Evolutionary conservation across 2,888 invertebrate genomes (phyloP), one percentile per base, ranked within the genome.

Genomic region (Agrochola circellaris): DNA sequence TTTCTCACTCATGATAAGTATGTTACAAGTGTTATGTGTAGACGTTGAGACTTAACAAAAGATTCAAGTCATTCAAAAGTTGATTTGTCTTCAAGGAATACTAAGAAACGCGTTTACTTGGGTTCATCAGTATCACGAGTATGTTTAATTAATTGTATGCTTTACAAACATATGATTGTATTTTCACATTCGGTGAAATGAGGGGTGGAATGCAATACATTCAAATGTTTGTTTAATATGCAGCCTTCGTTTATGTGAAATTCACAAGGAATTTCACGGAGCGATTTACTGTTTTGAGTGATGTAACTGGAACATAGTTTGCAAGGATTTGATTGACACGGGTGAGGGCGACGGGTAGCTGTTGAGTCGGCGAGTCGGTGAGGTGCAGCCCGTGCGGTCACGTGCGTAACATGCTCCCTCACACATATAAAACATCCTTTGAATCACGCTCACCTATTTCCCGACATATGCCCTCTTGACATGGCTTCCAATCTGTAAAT

Each of bases 311-410:
- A 89, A 91, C 91, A 92, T 92, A 93, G 92, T 92, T 92, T 88
- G 77, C 79, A 71, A 79, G 85, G 88, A 89, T 89, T 88, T 93
- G 94, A 94, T 94, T 94, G 94, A 94, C 93, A 93, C 91, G 93
- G 94, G 93, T 93, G 88, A 78, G 75, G 68, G 70, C 73, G 81
- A 79, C 81, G 75, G 84, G 86, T 58, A 73, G 65, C 80, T 34
- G 78, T 23, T 73, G 81, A 70, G 82, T 68, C 71, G 84, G 65
- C 54, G 83, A 74, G 83, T 67, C 75, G 74, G 69, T 70, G 86
- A 73, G 82, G 68, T 81, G 80, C 70, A 71, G 77, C 42, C 56
- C 51, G 38, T 77, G 75, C 85, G 85, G 88, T 88, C 89, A 90
- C 91, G 91, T 88, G 89, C 88, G 79, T 68, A 68, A 77, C 85